phyloP scores from a whole-genome alignment of 1,140 invertebrate genomes.

The Drosophila sulfurigaster region DNA sequence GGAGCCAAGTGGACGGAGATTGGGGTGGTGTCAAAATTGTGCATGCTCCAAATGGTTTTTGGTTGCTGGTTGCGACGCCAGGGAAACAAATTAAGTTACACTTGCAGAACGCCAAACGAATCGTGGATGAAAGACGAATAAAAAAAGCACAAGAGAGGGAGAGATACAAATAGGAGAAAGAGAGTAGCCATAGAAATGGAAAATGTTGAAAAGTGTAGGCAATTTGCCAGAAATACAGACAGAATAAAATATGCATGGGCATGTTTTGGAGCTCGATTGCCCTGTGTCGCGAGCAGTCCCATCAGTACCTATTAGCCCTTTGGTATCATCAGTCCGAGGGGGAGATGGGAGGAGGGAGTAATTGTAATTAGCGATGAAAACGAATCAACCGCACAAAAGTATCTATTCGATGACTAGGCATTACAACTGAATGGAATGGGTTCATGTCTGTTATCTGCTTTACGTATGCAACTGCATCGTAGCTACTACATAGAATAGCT shows the following conservation, averaged over 20 bases:
- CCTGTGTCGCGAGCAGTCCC: constrained; percentile 35
- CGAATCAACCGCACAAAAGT: constrained; percentile 62
- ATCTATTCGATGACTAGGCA: constrained; percentile 19
- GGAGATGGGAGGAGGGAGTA: constrained; percentile 33
- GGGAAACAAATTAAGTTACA: constrained; percentile 75
- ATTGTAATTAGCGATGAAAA: constrained; percentile 72
- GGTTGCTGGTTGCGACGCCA: constrained; percentile 16
- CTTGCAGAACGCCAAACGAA: constrained; percentile 74
- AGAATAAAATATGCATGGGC: constrained; percentile 77
- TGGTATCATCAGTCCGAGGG: constrained; percentile 11
- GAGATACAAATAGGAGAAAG: constrained; percentile 5
- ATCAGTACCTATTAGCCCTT: not conserved
- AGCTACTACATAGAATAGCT: not conserved
- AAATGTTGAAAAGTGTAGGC: constrained; percentile 30
- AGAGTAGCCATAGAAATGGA: constrained; percentile 15
- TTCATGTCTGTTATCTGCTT: not conserved
- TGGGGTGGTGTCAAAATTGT: constrained; percentile 73
- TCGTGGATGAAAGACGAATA: constrained; percentile 25
- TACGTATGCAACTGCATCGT: not conserved
- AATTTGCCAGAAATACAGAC: constrained; percentile 42
- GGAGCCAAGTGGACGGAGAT: not conserved
- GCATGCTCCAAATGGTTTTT: constrained; percentile 76
- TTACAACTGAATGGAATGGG: not conserved
- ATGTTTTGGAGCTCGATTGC: constrained; percentile 62
- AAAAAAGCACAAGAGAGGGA: constrained; percentile 5